These are phyloP conservation scores for Xerus rutilus DNA, from an alignment of 2,797 vertebrate species.

Conservation along the genomic window DNA sequence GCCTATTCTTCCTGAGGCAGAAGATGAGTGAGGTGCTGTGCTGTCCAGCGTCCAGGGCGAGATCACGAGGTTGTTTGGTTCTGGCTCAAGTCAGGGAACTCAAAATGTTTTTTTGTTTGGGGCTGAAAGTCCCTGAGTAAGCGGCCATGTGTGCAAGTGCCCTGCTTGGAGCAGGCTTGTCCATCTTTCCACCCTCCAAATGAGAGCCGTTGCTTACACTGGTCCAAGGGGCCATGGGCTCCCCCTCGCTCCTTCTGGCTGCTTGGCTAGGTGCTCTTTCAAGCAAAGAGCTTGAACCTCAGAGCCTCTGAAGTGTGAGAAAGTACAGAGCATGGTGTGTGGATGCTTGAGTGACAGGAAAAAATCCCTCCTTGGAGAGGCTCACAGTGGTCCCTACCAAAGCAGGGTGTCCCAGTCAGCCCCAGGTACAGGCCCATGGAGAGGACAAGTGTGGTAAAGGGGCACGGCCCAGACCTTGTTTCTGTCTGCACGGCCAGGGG, in stretches of 20 bases:
- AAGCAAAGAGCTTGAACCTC: neutral
- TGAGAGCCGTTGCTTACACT: neutral
- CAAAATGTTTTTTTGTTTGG: neutral
- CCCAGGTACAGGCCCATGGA: neutral
- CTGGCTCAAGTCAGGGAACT: neutral
- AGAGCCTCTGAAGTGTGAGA: neutral
- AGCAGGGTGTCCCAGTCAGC: neutral
- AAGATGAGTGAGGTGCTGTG: neutral
- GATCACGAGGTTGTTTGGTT: neutral
- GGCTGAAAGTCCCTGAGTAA: neutral
- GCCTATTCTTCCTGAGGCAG: neutral
- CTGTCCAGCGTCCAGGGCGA: neutral
- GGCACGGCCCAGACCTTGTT: neutral
- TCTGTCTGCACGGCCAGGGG: neutral
- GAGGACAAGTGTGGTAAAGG: too few relatives aligned
- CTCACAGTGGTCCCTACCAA: neutral
- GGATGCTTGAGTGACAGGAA: neutral
- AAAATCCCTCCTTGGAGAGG: neutral
- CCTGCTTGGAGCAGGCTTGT: neutral
- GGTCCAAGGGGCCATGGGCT: neutral
- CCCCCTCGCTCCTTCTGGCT: neutral
- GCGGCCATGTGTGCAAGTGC: neutral
- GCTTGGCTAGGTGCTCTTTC: neutral
- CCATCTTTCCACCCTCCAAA: neutral
- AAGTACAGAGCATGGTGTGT: accelerated